Percentiles rank a stretch among this genome's conserved stretches.
Evolutionary conservation across 1,140 invertebrate genomes (phyloP).

Genomic region (Globodera rostochiensis): DNA sequence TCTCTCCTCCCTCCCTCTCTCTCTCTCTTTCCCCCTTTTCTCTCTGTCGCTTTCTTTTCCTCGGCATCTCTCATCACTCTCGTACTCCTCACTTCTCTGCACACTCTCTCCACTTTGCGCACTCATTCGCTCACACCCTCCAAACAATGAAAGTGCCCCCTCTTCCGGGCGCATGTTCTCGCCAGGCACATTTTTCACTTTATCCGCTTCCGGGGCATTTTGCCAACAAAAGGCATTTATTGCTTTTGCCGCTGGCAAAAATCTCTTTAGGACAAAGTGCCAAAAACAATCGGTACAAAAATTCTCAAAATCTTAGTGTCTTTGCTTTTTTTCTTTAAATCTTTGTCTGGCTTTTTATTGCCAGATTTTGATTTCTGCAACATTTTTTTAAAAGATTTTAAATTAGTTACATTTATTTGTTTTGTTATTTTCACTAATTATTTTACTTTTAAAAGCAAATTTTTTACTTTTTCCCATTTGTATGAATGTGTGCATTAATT

Average conservation of each 20-base stretch:
- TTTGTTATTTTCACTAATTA: too few relatives aligned
- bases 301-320: not conserved
- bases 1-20: not conserved
- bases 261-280: not conserved
- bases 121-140: not conserved
- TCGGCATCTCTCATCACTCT: not conserved
- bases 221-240: conserved; percentile 2
- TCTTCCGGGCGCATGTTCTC: not conserved
- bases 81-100: not conserved
- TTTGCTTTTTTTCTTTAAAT: too few relatives aligned
- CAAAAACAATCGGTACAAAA: not conserved
- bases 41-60: not conserved
- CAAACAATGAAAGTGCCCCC: conserved; percentile 6
- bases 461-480: too few relatives aligned
- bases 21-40: not conserved
- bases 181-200: not conserved
- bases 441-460: too few relatives aligned
- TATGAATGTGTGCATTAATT: too few relatives aligned
- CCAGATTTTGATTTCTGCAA: too few relatives aligned
- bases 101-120: not conserved
- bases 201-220: conserved; percentile 5
- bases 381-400: too few relatives aligned
- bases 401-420: not conserved
- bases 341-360: too few relatives aligned
- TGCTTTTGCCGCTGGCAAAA: not conserved